These are phyloP conservation scores for Poecilia latipinna DNA, from an alignment of 2,113 vertebrate species.

Conservation along the genomic window DNA sequence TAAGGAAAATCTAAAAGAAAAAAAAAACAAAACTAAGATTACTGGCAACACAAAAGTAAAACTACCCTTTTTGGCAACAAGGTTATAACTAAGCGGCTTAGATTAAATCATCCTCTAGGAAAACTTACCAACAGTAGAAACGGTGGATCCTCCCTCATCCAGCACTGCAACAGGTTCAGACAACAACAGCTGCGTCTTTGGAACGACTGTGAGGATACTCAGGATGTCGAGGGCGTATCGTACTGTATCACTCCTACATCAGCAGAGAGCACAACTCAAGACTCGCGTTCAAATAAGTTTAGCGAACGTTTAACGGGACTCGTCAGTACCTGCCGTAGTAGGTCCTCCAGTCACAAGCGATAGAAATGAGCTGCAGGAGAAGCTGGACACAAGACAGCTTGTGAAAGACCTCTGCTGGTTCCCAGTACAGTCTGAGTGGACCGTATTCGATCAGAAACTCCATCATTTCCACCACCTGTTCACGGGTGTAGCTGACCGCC, in stretches of 20 bases:
- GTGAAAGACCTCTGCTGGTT: constrained; percentile 97
- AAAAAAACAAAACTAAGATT: neutral
- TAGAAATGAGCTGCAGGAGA: constrained; percentile 95
- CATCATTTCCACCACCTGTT: constrained; percentile 99
- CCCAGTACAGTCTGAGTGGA: constrained; percentile 94
- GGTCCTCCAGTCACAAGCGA: constrained; percentile 97
- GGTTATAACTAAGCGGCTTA: neutral
- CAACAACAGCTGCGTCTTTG: constrained; percentile 94
- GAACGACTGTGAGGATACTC: constrained; percentile 96
- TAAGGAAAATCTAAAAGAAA: neutral
- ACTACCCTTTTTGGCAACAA: neutral
- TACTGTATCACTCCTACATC: constrained; percentile 92
- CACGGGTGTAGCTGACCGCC: constrained; percentile 95
- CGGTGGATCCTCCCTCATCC: constrained; percentile 91
- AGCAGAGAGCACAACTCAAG: constrained; percentile 20
- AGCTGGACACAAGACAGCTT: constrained; percentile 97
- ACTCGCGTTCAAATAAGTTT: neutral
- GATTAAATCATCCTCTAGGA: neutral
- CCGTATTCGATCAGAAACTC: constrained; percentile 97
- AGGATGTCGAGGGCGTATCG: constrained; percentile 96
- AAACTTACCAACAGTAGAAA: constrained; percentile 93
- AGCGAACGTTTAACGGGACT: neutral
- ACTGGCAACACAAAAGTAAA: neutral
- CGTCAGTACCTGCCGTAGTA: constrained; percentile 94
- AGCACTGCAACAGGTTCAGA: constrained; percentile 93